A percentile compares a stretch with the other conserved stretches of the same genome.
Evolutionary conservation across 2,888 invertebrate species (phyloP).

Genomic region (Cephus pygmeus): DNA sequence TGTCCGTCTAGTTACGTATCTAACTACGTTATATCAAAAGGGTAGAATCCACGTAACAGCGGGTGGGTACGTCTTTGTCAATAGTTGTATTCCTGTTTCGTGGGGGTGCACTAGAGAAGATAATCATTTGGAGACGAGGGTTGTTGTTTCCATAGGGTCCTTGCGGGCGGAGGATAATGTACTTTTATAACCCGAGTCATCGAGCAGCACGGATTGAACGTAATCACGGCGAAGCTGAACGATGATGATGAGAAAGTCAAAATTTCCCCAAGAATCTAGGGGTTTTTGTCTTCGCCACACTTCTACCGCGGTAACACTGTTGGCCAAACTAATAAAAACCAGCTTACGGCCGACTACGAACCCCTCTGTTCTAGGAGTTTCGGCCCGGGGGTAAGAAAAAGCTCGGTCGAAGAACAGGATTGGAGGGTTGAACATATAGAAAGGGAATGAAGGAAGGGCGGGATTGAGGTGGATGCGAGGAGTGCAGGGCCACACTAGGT

Average conservation of each 20-base stretch:
- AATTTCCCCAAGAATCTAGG: neutral
- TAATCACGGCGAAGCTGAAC: neutral
- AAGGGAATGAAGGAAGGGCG: neutral
- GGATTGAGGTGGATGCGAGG: neutral
- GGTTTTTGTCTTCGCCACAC: neutral
- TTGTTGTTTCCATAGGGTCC: neutral
- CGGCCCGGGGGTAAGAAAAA: neutral
- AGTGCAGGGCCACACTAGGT: slow-evolving; percentile 1
- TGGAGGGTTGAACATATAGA: neutral
- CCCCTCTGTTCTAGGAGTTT: neutral
- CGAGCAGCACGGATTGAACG: neutral
- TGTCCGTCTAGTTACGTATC: neutral
- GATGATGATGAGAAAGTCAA: neutral
- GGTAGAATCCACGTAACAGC: neutral
- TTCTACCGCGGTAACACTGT: slow-evolving; percentile 24
- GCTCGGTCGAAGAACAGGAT: neutral
- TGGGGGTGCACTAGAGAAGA: neutral
- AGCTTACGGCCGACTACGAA: slow-evolving; percentile 24
- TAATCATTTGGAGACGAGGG: neutral
- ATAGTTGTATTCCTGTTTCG: neutral
- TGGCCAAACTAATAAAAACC: slow-evolving; percentile 40
- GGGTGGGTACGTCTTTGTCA: neutral
- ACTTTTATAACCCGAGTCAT: neutral
- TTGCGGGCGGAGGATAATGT: neutral
- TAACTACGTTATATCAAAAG: neutral